phyloP scores from a whole-genome alignment of 2,888 invertebrate species.

The Mimas tiliae region DNA sequence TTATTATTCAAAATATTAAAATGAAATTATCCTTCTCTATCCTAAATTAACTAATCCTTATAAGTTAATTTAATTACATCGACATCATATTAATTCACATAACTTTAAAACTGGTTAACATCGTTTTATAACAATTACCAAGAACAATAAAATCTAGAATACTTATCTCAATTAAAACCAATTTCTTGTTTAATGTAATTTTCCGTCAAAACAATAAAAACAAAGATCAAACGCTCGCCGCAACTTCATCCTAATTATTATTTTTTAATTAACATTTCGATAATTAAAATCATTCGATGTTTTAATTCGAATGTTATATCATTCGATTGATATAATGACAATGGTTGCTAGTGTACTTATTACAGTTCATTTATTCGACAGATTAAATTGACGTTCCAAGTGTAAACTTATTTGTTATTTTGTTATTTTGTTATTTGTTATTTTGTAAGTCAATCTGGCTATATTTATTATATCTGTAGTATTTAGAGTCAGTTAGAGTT shows the following conservation, averaged over 20 bases:
- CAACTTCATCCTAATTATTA: not conserved
- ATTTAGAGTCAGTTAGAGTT: too few relatives aligned
- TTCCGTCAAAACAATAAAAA: not conserved
- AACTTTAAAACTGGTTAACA: not conserved
- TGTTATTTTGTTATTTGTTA: too few relatives aligned
- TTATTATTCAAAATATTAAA: too few relatives aligned
- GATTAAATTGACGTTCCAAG: too few relatives aligned
- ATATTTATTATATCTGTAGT: too few relatives aligned
- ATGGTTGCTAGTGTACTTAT: not conserved
- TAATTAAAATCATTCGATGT: not conserved
- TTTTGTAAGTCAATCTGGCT: too few relatives aligned
- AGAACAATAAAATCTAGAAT: not conserved
- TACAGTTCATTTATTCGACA: not conserved
- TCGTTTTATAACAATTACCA: not conserved
- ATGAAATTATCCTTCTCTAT: too few relatives aligned
- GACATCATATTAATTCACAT: not conserved
- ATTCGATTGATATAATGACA: not conserved
- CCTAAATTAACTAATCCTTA: too few relatives aligned
- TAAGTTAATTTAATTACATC: not conserved
- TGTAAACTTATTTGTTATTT: too few relatives aligned
- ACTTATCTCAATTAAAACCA: not conserved
- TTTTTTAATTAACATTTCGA: not conserved
- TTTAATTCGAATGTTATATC: not conserved
- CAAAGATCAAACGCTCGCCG: not conserved
- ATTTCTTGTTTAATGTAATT: not conserved